Conservation (phyloP, 1,140 invertebrate genomes). For the Whitmania pigra region DNA sequence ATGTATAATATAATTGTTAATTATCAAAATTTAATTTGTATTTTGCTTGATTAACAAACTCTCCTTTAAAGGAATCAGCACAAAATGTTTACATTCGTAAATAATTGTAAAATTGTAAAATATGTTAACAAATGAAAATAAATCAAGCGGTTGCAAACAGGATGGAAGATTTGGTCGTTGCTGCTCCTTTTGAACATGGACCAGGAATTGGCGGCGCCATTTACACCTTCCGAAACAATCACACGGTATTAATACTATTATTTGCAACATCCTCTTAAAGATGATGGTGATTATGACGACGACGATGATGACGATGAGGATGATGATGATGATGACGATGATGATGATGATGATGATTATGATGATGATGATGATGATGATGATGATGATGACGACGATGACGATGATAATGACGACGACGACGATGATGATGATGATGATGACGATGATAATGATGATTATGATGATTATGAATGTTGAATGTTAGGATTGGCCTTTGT, state of each 20-base stretch:
- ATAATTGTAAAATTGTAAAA: too few species aligned
- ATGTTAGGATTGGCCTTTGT: not conserved
- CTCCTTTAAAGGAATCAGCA: too few species aligned
- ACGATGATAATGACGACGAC: not conserved
- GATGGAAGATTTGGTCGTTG: constrained; percentile 46
- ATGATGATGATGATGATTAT: not conserved
- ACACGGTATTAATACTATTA: constrained; percentile 18
- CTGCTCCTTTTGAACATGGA: constrained; percentile 81
- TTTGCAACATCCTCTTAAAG: not conserved
- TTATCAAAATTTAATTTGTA: constrained; percentile 5
- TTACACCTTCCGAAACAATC: constrained; percentile 34
- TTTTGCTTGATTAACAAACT: not conserved
- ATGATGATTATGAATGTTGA: not conserved
- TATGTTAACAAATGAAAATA: not conserved
- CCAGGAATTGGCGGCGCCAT: constrained; percentile 32
- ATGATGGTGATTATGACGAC: not conserved
- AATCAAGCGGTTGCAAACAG: constrained; percentile 4
- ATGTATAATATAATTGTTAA: not conserved
- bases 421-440: not conserved
- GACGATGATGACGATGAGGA: not conserved
- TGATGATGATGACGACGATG: not conserved
- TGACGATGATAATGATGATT: not conserved
- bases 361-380: not conserved
- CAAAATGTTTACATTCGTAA: too few species aligned
- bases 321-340: not conserved